Base-by-base conservation (phyloP, 2,888 invertebrate species). In the Blera fallax region DNA sequence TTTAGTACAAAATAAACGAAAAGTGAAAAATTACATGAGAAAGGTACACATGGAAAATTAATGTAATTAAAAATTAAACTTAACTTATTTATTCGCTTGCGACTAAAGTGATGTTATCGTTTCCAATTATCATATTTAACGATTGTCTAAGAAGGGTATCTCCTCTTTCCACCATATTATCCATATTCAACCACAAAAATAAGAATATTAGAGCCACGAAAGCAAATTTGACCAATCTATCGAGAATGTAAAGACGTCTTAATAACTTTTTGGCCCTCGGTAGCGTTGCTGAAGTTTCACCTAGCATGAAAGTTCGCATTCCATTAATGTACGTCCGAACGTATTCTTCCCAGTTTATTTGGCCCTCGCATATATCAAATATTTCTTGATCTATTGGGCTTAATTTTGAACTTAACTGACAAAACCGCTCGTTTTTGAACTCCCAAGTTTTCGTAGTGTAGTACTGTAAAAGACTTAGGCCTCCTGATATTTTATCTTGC, bases 401-500 rank as follows among this genome's bases (percentile, higher is more conserved):
- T 50, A 96, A 89, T 14, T 92, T 91, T 0, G 93, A 89, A 74
- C 92, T 92, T 3, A 96, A 91, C 0, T 93, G 92, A 73, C 92
- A 90, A 87, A 95, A 94, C 82, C 95, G 94, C 3, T 94, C 93
- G 87, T 95, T 95, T 32, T 92, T 93, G 90, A 97, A 97, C 40
- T 94, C 91, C 98, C 98, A 98, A 80, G 95, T 93, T 88, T 95
- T 94, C 56, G 95, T 95, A 11, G 96, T 96, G 90, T 97, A 97
- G 91, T 96, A 97, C 88, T 95, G 94, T 18, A 97, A 90, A 1
- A 96, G 93, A 80, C 94, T 93, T 18, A 95, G 89, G 0, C 95
- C 95, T 18, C 92, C 92, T 8, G 93, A 92, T 43, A 95, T 93
- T 88, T 93, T 93, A 16, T 93, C 93, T 89, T 95, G 95, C 0